Evolutionary conservation across 2,888 invertebrate genomes (phyloP), one percentile per base, ranked within the genome.

Genomic region (Protonemura montana): DNA sequence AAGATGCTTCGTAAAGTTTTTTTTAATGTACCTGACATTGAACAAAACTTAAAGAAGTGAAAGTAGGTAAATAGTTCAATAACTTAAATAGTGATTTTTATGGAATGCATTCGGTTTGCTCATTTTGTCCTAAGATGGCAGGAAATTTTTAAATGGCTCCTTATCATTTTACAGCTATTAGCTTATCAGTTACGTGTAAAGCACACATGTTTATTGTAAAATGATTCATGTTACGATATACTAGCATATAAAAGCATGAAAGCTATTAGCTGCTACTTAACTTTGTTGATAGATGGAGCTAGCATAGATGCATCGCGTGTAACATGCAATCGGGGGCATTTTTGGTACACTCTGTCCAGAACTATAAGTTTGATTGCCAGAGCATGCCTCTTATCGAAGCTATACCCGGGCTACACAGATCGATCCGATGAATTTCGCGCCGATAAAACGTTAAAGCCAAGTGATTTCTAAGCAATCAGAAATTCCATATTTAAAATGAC

Each of bases 161-260:
- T 59, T 59, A 59, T 59, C 59, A 59, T 21, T 21, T 59, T 21
- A 59, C 59, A 59, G 59, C 59, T 59, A 59, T 59, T 59, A 59
- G 59, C 59, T 59, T 59, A 59, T 59, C 59, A 59, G 59, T 59
- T 59, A 59, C 59, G 59, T 59, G 59, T 59, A 59, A 59, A 59
- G 59, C 59, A 59, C 59, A 59, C 59, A 59, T 59, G 59, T 59
- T 59, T 59, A 59, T 59, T 59, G 59, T 59, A 59, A 59, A 59
- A 59, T 59, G 59, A 59, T 59, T 59, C 59, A 10, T 59, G 59
- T 59, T 16, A 59, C 59, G 59, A 59, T 59, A 59, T 59, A 59
- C 59, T 13, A 59, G 59, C 59, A 59, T 59, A 59, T 59, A 59
- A 59, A 59, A 59, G 59, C 59, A 59, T 59, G 59, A 59, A 59